Conservation (phyloP, 2,797 vertebrate species). For the Sarcoramphus papa region DNA sequence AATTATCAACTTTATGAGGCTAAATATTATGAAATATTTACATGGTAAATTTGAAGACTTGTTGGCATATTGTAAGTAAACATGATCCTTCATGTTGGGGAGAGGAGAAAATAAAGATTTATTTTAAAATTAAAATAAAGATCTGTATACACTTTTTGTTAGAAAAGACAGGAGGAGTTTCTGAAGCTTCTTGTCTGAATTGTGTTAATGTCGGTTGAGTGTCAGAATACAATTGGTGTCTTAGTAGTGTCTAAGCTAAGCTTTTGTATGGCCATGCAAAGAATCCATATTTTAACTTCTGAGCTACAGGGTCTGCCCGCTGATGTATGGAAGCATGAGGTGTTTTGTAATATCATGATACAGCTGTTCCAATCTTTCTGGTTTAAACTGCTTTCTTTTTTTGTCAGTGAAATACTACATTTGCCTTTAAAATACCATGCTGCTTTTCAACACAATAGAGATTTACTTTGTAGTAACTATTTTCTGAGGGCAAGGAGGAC, state of each 20-base stretch:
- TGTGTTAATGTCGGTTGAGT: background rate
- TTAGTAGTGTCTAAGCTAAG: background rate
- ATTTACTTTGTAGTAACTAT: background rate
- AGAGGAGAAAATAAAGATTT: background rate
- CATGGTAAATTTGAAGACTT: background rate
- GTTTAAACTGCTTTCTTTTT: background rate
- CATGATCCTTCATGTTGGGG: background rate
- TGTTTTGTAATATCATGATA: background rate
- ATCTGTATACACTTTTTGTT: background rate
- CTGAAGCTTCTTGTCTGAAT: background rate
- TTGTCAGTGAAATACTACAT: background rate
- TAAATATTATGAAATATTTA: background rate
- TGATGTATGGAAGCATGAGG: background rate
- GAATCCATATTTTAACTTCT: background rate
- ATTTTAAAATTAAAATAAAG: background rate
- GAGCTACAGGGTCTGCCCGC: background rate
- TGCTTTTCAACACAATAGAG: background rate
- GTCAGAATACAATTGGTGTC: background rate
- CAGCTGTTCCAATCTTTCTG: background rate
- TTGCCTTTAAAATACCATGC: background rate
- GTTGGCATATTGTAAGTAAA: background rate
- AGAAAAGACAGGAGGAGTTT: background rate
- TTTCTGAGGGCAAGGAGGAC: background rate
- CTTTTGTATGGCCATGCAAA: background rate
- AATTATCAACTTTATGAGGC: background rate